Conservation (phyloP, 2,113 vertebrate genomes). For the Thunnus thynnus region DNA sequence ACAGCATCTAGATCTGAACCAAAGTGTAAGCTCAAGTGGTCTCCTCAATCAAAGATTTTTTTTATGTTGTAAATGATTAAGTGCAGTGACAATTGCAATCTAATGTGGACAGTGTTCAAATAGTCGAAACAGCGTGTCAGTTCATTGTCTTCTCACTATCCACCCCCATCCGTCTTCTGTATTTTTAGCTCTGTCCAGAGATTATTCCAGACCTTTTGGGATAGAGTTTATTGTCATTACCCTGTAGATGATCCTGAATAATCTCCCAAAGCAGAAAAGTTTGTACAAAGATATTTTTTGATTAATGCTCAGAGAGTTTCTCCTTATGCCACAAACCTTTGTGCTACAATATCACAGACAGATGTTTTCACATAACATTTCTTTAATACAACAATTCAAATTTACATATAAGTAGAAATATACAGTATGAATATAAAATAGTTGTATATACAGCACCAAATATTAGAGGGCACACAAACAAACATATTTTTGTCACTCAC, state of each 20-base stretch:
- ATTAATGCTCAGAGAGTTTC: background rate
- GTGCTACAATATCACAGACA: conserved; percentile 3
- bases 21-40: conserved; percentile 27
- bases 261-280: conserved; percentile 20
- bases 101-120: background rate
- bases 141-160: conserved; percentile 8
- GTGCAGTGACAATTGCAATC: background rate
- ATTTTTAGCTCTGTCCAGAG: conserved; percentile 30
- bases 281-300: background rate
- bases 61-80: conserved; percentile 2
- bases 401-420: conserved; percentile 81
- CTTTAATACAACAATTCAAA: conserved; percentile 78
- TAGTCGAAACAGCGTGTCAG: background rate
- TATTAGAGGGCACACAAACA: conserved; percentile 63
- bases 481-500: conserved; percentile 63
- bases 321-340: background rate
- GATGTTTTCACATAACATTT: conserved; percentile 64
- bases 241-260: background rate
- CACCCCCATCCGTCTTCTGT: conserved; percentile 8
- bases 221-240: background rate
- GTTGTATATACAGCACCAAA: conserved; percentile 80
- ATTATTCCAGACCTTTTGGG: conserved; percentile 5
- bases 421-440: conserved; percentile 81
- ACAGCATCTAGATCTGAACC: conserved; percentile 36
- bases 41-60: conserved; percentile 5